Percentiles rank a stretch among this genome's conserved stretches.
phyloP scores from a whole-genome alignment of 1,140 invertebrate genomes.

The Teleopsis dalmanni region DNA sequence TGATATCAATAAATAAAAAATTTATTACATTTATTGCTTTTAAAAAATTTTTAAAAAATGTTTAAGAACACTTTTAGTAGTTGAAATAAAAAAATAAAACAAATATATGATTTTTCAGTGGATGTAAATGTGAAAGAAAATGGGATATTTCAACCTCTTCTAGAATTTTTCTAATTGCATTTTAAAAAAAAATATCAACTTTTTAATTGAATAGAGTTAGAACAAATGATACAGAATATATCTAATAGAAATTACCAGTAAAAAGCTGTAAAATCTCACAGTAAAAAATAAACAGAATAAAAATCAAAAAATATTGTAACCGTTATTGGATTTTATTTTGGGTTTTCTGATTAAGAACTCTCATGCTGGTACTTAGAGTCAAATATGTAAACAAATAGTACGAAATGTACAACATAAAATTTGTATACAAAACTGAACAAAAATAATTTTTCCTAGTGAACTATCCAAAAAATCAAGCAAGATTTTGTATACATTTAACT shows the following conservation, averaged over 20 bases:
- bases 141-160: neutral
- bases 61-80: no score
- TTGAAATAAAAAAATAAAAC: no score
- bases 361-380: neutral
- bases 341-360: neutral
- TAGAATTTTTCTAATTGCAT: neutral
- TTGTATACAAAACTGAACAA: no score
- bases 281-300: neutral
- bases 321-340: constrained; percentile 12
- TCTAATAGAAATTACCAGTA: neutral
- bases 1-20: no score
- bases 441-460: no score
- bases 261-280: neutral
- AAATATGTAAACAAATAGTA: neutral
- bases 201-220: neutral
- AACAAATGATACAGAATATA: neutral
- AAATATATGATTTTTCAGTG: no score
- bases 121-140: no score
- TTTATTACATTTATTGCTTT: no score
- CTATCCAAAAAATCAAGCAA: no score
- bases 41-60: no score
- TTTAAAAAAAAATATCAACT: neutral
- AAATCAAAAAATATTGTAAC: neutral
- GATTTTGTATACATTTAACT: no score
- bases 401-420: neutral